Percentiles rank a stretch among this genome's conserved stretches.
Evolutionary conservation across 2,113 vertebrate species (phyloP).

Genomic region (Lynx canadensis): DNA sequence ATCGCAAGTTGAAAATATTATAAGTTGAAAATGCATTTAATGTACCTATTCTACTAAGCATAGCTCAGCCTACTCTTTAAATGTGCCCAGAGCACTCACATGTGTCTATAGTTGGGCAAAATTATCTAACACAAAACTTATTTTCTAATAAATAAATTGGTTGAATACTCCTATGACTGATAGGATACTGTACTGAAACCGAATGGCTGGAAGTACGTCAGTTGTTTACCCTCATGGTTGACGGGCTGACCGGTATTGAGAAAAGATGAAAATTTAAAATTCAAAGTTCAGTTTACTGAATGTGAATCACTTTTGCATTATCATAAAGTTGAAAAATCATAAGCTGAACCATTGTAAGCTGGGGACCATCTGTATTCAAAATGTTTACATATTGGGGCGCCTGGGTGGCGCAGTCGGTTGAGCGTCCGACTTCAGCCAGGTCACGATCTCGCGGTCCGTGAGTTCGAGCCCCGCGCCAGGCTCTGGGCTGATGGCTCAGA

Average conservation of each 20-base stretch:
- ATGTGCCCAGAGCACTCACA: neutral
- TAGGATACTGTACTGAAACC: neutral
- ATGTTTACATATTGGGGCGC: neutral
- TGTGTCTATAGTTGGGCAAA: neutral
- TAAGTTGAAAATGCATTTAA: neutral
- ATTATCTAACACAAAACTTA: neutral
- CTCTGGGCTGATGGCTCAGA: too few relatives aligned
- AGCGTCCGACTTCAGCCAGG: too few relatives aligned
- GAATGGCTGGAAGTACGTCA: neutral
- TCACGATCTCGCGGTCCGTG: too few relatives aligned
- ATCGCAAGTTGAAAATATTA: neutral
- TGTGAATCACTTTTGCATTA: neutral
- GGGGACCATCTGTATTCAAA: neutral
- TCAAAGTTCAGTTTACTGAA: neutral
- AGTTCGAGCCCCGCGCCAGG: too few relatives aligned
- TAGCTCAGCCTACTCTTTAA: neutral
- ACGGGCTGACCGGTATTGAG: neutral
- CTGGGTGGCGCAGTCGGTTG: too few relatives aligned
- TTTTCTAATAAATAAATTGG: neutral
- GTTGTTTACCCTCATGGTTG: neutral
- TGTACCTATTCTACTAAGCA: neutral
- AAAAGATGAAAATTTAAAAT: neutral
- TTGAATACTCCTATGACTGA: neutral
- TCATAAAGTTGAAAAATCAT: neutral
- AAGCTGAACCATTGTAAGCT: neutral